These are phyloP conservation scores for Oenanthe melanoleuca DNA, from an alignment of 2,113 vertebrate genomes.

Conservation along the genomic window DNA sequence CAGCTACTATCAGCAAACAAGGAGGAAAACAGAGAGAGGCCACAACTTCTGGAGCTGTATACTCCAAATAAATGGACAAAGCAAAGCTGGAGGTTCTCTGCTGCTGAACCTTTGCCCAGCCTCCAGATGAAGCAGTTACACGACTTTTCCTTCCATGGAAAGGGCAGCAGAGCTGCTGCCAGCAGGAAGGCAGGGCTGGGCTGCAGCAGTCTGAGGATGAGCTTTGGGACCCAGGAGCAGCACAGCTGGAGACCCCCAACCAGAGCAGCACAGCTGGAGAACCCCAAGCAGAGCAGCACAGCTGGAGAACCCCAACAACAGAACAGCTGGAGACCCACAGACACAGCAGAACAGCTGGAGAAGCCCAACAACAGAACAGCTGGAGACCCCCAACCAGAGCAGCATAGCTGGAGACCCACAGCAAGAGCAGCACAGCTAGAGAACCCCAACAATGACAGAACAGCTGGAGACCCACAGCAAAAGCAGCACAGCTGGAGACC, in stretches of 20 bases:
- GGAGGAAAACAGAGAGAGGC: background rate
- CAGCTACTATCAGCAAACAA: slow-evolving; percentile 35
- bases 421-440: background rate
- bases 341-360: too few species aligned
- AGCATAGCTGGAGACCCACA: too few species aligned
- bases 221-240: background rate
- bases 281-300: too few species aligned
- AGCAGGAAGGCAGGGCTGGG: background rate
- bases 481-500: too few species aligned
- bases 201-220: background rate
- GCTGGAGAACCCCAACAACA: too few species aligned
- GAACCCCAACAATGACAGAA: background rate
- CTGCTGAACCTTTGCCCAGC: background rate
- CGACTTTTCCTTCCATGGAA: background rate
- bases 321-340: background rate
- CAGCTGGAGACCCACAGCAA: too few species aligned
- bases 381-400: too few species aligned
- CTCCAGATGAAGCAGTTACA: background rate
- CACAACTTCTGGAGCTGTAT: background rate
- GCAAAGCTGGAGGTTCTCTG: background rate
- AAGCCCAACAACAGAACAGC: too few species aligned
- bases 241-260: too few species aligned
- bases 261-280: background rate
- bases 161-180: background rate
- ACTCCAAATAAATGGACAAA: background rate